Evolutionary conservation across 2,888 invertebrate genomes (phyloP), one percentile per base, ranked within the genome.

Genomic region (Catonia carolina): DNA sequence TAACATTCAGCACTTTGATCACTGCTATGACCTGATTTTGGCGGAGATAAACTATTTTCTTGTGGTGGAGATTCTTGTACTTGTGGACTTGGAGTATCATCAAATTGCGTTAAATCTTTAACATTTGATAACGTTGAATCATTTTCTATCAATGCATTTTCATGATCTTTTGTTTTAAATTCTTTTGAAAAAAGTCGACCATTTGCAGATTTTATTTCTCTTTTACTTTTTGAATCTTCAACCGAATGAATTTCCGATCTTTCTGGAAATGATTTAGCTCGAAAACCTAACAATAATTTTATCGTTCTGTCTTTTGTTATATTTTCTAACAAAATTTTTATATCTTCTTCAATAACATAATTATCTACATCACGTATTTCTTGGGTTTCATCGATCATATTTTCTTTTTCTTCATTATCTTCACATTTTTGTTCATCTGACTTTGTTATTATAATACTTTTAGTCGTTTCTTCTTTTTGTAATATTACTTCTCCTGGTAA

Each of bases 1-100:
- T 57, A 57, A 18, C 57, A 57, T 15, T 57, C 57, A 31, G 52
- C 53, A 23, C 45, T 45, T 27, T 27, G 27, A 17, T 52, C 52
- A 27, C 52, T 52, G 17, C 52, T 52, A n/a, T 52, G 52, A 7
- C 41, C 27, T 5, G 37, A 37, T 15, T 37, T 52, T n/a, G 22
- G 39, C 6, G 39, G 39, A 7, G 52, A 39, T 10, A 27, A 31
- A n/a, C 27, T 45, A 12, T 27, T 45, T 45, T 45, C 27, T 27
- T 27, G 27, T 27, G 27, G 27, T 27, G 27, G 27, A 6, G 27
- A 27, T 27, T 27, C 27, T 27, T 27, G 27, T 27, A 8, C 27
- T 27, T 27, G 5, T 22, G 57, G 57, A 15, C 52, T 57, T 17
- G 57, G 57, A 1, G 53, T 57, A 23, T 42, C 49, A 27, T 57